A percentile compares a stretch with the other conserved stretches of the same genome.
Evolutionary conservation across 2,113 vertebrate species (phyloP).

Genomic region (Python bivittatus): DNA sequence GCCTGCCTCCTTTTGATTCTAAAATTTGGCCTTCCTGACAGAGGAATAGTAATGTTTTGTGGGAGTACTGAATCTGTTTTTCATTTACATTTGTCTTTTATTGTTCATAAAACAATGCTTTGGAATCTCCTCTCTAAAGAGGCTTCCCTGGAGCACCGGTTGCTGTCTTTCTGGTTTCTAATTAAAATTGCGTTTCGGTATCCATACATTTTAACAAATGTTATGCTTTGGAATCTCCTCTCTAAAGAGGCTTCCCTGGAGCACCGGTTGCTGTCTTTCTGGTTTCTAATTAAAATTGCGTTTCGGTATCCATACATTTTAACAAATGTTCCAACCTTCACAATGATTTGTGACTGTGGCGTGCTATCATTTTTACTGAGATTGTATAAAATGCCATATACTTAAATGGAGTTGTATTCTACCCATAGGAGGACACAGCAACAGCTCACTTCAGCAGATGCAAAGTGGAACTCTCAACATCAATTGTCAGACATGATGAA

Average conservation of each 20-base stretch:
- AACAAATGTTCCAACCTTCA: too few relatives aligned
- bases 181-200: not conserved
- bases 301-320: not conserved
- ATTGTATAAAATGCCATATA: not conserved
- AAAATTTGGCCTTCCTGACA: not conserved
- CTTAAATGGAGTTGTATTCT: too few relatives aligned
- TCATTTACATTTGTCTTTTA: not conserved
- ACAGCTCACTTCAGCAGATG: not conserved
- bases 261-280: not conserved
- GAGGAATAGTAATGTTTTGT: not conserved
- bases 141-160: too few relatives aligned
- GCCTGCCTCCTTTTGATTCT: too few relatives aligned
- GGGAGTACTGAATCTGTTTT: not conserved
- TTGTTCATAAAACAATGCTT: not conserved
- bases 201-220: too few relatives aligned
- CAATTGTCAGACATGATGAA: not conserved
- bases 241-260: too few relatives aligned
- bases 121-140: too few relatives aligned
- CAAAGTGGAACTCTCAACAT: not conserved
- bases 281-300: not conserved
- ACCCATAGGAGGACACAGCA: not conserved
- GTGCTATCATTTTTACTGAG: not conserved
- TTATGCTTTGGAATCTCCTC: not conserved
- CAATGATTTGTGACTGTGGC: not conserved
- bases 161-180: not conserved